A percentile compares a stretch with the other conserved stretches of the same genome.
These are phyloP conservation scores for Bursaphelenchus okinawaensis DNA, from an alignment of 2,888 invertebrate genomes.

Conservation along the genomic window DNA sequence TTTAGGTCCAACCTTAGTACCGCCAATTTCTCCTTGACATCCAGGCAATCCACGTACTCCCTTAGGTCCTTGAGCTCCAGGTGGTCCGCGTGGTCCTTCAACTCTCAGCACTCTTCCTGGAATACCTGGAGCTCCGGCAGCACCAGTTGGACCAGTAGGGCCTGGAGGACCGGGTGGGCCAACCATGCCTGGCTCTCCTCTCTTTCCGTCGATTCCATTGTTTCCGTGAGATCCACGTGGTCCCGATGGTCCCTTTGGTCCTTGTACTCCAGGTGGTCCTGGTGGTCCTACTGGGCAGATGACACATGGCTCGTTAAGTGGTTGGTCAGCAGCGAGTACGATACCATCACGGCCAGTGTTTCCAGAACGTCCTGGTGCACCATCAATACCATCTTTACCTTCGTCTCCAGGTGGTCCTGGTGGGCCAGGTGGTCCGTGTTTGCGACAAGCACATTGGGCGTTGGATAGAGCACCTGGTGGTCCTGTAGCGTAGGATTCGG, in stretches of 20 bases:
- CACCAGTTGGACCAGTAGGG: slow-evolving; percentile 15
- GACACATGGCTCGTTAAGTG: slow-evolving; percentile 46
- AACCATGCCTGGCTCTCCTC: slow-evolving; percentile 55
- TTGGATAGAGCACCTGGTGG: background rate
- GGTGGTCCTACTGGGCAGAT: slow-evolving; percentile 55
- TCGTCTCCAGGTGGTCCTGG: slow-evolving; percentile 35
- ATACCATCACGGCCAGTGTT: slow-evolving; percentile 35
- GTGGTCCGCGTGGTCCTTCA: slow-evolving; percentile 15
- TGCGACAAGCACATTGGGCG: slow-evolving; percentile 8
- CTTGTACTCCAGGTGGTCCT: slow-evolving; percentile 46
- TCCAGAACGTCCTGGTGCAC: slow-evolving; percentile 23
- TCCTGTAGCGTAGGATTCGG: background rate
- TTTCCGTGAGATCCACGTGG: slow-evolving; percentile 67
- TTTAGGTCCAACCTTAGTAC: slow-evolving; percentile 30
- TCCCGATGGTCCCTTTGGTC: slow-evolving; percentile 49
- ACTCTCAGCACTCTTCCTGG: slow-evolving; percentile 27
- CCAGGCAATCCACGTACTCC: slow-evolving; percentile 26
- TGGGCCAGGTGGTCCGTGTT: slow-evolving; percentile 68
- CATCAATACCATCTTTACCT: slow-evolving; percentile 39
- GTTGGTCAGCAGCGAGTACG: slow-evolving; percentile 23
- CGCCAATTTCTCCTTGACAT: slow-evolving; percentile 26
- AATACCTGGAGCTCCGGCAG: slow-evolving; percentile 40
- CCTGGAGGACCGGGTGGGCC: slow-evolving; percentile 34
- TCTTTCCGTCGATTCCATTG: slow-evolving; percentile 62
- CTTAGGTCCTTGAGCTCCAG: slow-evolving; percentile 40